phyloP scores from a whole-genome alignment of 1,140 invertebrate genomes.

The Trichogramma pretiosum region DNA sequence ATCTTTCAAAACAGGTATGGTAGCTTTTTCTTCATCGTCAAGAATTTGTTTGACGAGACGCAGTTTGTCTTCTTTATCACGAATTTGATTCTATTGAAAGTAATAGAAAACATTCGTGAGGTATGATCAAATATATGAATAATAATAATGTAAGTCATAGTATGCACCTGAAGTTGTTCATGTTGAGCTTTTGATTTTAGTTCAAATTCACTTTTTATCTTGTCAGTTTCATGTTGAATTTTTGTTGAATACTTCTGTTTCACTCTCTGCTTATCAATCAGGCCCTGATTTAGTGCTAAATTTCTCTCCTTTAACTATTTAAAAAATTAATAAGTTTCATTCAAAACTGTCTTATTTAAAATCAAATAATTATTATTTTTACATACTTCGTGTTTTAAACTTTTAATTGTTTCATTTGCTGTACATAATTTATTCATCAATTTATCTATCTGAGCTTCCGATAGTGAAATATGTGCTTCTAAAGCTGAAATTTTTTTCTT shows the following conservation, averaged over 20 bases:
- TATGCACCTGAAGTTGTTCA: constrained; percentile 51
- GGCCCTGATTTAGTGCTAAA: constrained; percentile 58
- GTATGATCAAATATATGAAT: background rate
- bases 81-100: constrained; percentile 38
- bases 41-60: constrained; percentile 45
- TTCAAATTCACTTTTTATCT: constrained; percentile 56
- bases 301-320: constrained; percentile 56
- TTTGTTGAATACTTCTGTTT: constrained; percentile 64
- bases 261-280: constrained; percentile 65
- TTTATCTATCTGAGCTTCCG: constrained; percentile 38
- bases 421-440: constrained; percentile 41
- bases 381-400: constrained; percentile 41
- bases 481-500: constrained; percentile 47
- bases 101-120: background rate
- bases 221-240: constrained; percentile 61
- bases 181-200: constrained; percentile 58
- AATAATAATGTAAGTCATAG: constrained; percentile 3
- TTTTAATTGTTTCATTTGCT: constrained; percentile 42
- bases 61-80: constrained; percentile 47
- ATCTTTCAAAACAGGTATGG: constrained; percentile 25
- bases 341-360: background rate
- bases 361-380: background rate
- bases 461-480: constrained; percentile 40
- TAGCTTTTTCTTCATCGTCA: constrained; percentile 30
- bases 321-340: background rate